Base-by-base conservation (phyloP, 2,888 invertebrate species). In the Elegia similella region DNA sequence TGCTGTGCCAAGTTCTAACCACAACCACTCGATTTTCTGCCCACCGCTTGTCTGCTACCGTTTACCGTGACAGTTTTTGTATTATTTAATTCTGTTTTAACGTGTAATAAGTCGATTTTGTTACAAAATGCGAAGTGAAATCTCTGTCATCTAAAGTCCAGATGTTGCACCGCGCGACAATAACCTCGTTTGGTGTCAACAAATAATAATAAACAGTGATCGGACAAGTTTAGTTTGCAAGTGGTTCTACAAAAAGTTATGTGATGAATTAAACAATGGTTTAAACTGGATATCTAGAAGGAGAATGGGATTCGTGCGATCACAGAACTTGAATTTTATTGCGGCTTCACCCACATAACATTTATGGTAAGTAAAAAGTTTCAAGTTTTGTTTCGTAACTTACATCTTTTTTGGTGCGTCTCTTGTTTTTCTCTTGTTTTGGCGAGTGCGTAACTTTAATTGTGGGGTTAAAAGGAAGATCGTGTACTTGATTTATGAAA, bases 321-420 rank as follows among this genome's bases (percentile, higher is more conserved):
- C 66, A 63, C 71, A 75, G 75, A 82, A 80, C 81, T 72, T 79
- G 82, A 83, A 78, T 84, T 78, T 80, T 71, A 76, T 80, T 75
- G 71, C 75, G 72, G 78, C 78, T 80, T 88, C 89, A 88, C 87
- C 88, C 84, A 89, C 88, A 80, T 88, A 81, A 72, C 89, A 66
- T 90, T 83, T 89, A 90, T 83, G 91, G 91, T 90, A 88, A 88
- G 90, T 75, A 78, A 84, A 84, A 84, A 86, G 79, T 85, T 86
- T 86, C 86, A 74, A 79, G 84, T 86, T 76, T 80, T 78, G 80
- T 87, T 84, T 88, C 86, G 87, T 88, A 87, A 88, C 78, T 72
- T 69, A 64, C 72, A 72, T 74, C 72, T 82, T 84, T 76, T 69
- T 72, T 69, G 68, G 62, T 63, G 58, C 59, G 65, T 60, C 54